A percentile compares a stretch with the other conserved stretches of the same genome.
These are phyloP conservation scores for Podarcis raffonei DNA, from an alignment of 2,113 vertebrate genomes.

Conservation along the genomic window DNA sequence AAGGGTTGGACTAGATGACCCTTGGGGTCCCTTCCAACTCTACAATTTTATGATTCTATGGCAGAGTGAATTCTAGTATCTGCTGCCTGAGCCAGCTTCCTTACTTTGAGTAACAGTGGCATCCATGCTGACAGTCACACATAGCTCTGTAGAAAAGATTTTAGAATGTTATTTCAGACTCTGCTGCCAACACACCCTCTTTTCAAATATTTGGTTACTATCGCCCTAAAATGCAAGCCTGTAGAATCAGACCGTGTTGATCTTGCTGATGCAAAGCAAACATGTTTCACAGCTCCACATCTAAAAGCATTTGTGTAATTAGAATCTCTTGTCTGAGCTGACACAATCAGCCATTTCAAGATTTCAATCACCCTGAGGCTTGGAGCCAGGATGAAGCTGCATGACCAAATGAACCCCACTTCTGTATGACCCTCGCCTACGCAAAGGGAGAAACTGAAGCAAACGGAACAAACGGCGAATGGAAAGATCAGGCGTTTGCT, in stretches of 20 bases:
- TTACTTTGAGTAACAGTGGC: too few species aligned
- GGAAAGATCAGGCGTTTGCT: not conserved
- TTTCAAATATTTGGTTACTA: not conserved
- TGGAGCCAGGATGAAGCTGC: fast-evolving
- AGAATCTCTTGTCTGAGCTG: fast-evolving
- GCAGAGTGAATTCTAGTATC: too few species aligned
- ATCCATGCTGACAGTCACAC: not conserved
- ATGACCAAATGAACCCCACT: not conserved
- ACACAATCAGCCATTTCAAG: slow-evolving; percentile 42
- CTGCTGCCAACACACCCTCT: not conserved
- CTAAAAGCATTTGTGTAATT: slow-evolving; percentile 26
- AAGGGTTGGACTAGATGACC: too few species aligned
- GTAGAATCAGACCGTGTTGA: not conserved
- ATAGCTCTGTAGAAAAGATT: not conserved
- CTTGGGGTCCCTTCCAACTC: too few species aligned
- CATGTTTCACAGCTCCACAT: not conserved
- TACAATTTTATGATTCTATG: too few species aligned
- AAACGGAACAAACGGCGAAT: slow-evolving; percentile 13
- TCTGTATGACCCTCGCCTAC: fast-evolving
- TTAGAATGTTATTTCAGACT: not conserved
- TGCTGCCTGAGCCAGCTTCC: too few species aligned
- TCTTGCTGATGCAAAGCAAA: not conserved
- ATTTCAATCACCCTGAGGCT: fast-evolving
- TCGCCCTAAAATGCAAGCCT: not conserved
- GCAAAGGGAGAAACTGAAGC: fast-evolving